A percentile compares a stretch with the other conserved stretches of the same genome.
phyloP scores from a whole-genome alignment of 1,140 invertebrate species.

The Drosophila chauvacae region DNA sequence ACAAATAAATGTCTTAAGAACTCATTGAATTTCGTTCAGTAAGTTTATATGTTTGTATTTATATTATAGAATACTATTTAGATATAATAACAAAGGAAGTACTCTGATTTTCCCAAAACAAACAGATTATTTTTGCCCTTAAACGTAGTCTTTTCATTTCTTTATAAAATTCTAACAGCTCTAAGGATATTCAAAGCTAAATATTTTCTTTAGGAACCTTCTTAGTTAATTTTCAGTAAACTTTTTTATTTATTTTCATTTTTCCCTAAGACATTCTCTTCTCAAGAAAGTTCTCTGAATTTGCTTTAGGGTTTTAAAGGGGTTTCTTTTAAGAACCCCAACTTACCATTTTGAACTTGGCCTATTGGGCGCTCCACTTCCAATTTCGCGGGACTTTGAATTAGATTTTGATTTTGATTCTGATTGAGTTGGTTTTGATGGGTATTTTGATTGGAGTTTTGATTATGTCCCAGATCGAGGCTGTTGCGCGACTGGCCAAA shows the following conservation, averaged over 20 bases:
- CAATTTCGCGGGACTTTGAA: constrained; percentile 45
- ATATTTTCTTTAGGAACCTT: neutral
- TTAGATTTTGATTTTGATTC: constrained; percentile 23
- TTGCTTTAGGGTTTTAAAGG: too few species aligned
- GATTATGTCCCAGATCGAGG: constrained; percentile 40
- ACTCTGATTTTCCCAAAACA: neutral
- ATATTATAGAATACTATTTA: too few species aligned
- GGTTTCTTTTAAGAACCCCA: neutral
- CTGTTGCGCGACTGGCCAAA: constrained; percentile 74
- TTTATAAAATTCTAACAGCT: neutral
- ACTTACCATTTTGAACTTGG: constrained; percentile 80
- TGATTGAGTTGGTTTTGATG: constrained; percentile 22
- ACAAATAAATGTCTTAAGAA: neutral
- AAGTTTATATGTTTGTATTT: too few species aligned
- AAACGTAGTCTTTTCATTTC: neutral
- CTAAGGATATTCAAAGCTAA: neutral
- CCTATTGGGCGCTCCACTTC: constrained; percentile 25
- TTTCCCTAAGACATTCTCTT: neutral
- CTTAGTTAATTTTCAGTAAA: neutral
- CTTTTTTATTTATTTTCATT: neutral
- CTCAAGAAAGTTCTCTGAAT: neutral
- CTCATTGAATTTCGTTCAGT: neutral
- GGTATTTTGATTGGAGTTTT: neutral
- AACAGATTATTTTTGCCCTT: too few species aligned
- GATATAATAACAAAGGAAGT: neutral